Base-by-base conservation (phyloP, 2,113 vertebrate genomes). In the Bubo blakistoni region DNA sequence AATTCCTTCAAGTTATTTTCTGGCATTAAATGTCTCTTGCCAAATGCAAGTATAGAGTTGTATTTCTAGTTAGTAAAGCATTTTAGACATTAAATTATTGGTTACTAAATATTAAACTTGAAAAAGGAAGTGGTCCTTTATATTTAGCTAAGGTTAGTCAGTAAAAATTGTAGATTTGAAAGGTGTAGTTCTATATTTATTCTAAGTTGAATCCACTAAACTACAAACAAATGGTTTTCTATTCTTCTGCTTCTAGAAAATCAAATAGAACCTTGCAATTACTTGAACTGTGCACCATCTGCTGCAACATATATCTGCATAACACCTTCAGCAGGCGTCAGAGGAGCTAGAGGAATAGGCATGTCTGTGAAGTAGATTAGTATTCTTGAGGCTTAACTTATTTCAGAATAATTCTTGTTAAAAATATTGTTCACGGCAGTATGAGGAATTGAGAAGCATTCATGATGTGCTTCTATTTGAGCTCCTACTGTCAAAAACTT, bases 101-200 rank as follows among this genome's bases (percentile, higher is more conserved):
- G 97, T 98, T 98, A 90, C 98, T 98, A 98, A 98, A 98, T 97
- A 97, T 96, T 98, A 97, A 97, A 80, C 92, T 96, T 94, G 83
- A 91, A 97, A 91, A 97, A 96, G 26, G 65, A 98, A 96, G 78
- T 36, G 69, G 89, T 91, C 87, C 76, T 97, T 98, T 97, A 96
- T 86, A 96, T 97, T 96, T 91, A 98, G 87, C 90, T 92, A 90
- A 94, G 95, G 95, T 97, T 98, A 96, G 88, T 97, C 57, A 3
- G 91, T 97, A 96, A 83, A 98, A 98, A 95, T 83, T 92, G 88
- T 72, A 97, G 73, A 96, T 96, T 91, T 97, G 95, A 95, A 97
- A 98, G 97, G 96, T 97, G 88, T 79, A 88, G 72, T 94, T 87
- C 97, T 98, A 97, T 97, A 98, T 98, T 98, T 98, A 91, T 93